Percentiles rank a stretch among this genome's conserved stretches.
Evolutionary conservation across 2,113 vertebrate genomes (phyloP).

Genomic region (Notothenia coriiceps): DNA sequence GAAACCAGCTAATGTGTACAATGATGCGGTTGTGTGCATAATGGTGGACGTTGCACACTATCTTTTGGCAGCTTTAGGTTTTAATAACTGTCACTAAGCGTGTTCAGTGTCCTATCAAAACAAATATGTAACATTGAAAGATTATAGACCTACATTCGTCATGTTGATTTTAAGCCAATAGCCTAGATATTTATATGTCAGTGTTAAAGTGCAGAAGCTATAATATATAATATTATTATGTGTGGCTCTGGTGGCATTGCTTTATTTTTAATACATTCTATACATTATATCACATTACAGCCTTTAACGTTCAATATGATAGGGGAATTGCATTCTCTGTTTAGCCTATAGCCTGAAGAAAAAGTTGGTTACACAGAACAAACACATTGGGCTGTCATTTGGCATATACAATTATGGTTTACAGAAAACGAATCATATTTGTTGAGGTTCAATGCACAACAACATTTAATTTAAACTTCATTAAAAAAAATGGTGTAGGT

Average conservation of each 20-base stretch:
- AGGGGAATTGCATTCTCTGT: not conserved
- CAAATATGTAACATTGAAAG: not conserved
- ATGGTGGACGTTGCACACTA: slow-evolving; percentile 12
- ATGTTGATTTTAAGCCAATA: not conserved
- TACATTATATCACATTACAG: not conserved
- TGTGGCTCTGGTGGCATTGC: not conserved
- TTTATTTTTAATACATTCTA: not conserved
- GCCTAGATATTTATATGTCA: not conserved
- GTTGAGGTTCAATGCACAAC: not conserved
- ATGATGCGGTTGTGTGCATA: slow-evolving; percentile 34
- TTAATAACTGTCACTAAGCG: slow-evolving; percentile 7
- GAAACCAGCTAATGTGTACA: slow-evolving; percentile 45
- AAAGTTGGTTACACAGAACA: not conserved
- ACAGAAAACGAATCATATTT: not conserved
- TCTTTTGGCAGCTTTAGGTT: slow-evolving; percentile 24
- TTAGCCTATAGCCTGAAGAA: not conserved
- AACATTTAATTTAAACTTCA: not conserved
- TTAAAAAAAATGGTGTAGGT: not conserved
- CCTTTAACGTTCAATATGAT: not conserved
- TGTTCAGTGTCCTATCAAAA: slow-evolving; percentile 10
- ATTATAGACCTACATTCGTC: not conserved
- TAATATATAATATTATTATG: too few relatives aligned
- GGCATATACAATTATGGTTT: not conserved
- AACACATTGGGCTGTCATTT: not conserved
- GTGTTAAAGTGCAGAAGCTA: not conserved